A percentile compares a stretch with the other conserved stretches of the same genome.
These are phyloP conservation scores for Macrocentrus cingulum DNA, from an alignment of 1,140 invertebrate species.

Conservation along the genomic window DNA sequence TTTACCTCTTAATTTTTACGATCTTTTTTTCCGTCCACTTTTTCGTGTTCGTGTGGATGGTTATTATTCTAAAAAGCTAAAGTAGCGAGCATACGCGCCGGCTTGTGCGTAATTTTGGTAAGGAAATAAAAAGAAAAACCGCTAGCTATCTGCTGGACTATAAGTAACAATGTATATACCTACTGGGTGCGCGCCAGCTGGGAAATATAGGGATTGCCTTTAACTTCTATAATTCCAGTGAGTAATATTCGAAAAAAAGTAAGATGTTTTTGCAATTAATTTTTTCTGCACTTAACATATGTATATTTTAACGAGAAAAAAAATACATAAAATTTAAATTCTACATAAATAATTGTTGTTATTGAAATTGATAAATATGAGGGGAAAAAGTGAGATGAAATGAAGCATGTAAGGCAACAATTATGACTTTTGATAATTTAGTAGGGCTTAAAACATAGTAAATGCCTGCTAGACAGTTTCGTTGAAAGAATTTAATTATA, in stretches of 20 bases:
- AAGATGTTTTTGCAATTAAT: neutral
- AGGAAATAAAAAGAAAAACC: slow-evolving; percentile 33
- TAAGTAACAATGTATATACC: slow-evolving; percentile 29
- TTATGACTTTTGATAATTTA: too few relatives aligned
- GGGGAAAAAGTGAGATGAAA: too few relatives aligned
- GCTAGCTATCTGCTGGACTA: slow-evolving; percentile 17
- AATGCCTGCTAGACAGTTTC: too few relatives aligned
- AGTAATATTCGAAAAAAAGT: neutral
- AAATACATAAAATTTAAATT: too few relatives aligned
- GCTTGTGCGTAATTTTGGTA: slow-evolving; percentile 24
- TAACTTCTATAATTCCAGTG: neutral
- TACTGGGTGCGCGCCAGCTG: slow-evolving; percentile 25
- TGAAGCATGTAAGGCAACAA: too few relatives aligned
- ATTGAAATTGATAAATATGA: too few relatives aligned
- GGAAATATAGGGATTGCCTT: slow-evolving; percentile 1
- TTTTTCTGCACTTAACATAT: too few relatives aligned
- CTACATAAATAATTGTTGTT: too few relatives aligned
- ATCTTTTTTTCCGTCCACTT: neutral
- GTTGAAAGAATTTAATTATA: too few relatives aligned
- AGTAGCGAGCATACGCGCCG: slow-evolving; percentile 9
- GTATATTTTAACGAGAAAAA: too few relatives aligned
- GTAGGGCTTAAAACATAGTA: too few relatives aligned
- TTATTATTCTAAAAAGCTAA: slow-evolving; percentile 5
- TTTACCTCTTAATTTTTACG: neutral
- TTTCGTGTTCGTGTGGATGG: neutral